Conservation (phyloP, 2,797 vertebrate genomes). For the Phataginus tricuspis region DNA sequence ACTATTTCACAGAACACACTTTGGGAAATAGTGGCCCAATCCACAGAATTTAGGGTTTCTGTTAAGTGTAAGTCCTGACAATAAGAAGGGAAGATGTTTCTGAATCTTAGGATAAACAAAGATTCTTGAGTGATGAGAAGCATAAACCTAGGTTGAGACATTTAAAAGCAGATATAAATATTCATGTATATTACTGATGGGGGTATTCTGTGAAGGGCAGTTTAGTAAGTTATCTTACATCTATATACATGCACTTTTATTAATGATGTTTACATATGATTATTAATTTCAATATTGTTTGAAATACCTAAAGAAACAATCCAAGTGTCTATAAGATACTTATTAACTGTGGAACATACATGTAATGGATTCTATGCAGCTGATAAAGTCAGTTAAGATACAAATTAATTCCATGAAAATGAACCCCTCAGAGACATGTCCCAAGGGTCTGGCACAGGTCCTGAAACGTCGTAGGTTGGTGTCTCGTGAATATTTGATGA, state of each 20-base stretch:
- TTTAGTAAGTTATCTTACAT: background rate
- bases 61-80: background rate
- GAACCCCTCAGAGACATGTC: background rate
- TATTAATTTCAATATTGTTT: slow-evolving; percentile 3
- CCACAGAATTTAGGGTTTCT: background rate
- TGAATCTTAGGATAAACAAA: slow-evolving; percentile 19
- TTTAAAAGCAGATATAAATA: slow-evolving; percentile 38
- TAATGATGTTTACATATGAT: background rate
- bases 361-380: background rate
- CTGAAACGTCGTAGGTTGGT: background rate
- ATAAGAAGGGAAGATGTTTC: background rate
- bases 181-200: background rate
- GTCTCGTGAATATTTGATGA: slow-evolving; percentile 5
- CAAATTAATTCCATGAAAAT: background rate
- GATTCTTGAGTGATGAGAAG: background rate
- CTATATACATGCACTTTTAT: background rate
- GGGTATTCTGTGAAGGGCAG: background rate
- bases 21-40: background rate
- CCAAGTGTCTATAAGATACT: background rate
- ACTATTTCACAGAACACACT: background rate
- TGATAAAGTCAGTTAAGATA: background rate
- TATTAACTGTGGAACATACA: background rate
- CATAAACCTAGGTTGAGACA: background rate
- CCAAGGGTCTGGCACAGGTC: background rate
- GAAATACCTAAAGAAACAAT: background rate